Conservation (phyloP, 2,113 vertebrate genomes). For the Thalassoma bifasciatum region DNA sequence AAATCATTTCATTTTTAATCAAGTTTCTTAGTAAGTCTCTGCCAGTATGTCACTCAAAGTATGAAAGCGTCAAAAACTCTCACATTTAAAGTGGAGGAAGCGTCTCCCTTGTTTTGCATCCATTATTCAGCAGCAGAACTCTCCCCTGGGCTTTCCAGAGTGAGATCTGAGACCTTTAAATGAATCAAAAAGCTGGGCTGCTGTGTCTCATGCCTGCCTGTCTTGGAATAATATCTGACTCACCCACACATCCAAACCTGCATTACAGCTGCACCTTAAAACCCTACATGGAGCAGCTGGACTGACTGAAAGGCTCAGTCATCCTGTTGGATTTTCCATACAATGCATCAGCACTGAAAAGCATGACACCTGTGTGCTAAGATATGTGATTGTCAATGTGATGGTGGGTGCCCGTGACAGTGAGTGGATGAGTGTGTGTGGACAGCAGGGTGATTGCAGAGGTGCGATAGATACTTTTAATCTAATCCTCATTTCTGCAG, state of each 20-base stretch:
- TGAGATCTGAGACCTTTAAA: slow-evolving; percentile 69
- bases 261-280: slow-evolving; percentile 25
- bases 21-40: slow-evolving; percentile 2
- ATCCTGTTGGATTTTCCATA: slow-evolving; percentile 63
- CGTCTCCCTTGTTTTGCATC: slow-evolving; percentile 65
- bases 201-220: slow-evolving; percentile 32
- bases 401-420: slow-evolving; percentile 10
- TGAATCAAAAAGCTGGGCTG: slow-evolving; percentile 60
- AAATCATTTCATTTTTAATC: not conserved
- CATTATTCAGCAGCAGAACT: slow-evolving; percentile 68
- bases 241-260: slow-evolving; percentile 17
- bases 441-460: slow-evolving; percentile 54
- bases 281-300: slow-evolving; percentile 53
- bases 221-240: slow-evolving; percentile 28
- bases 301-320: slow-evolving; percentile 29
- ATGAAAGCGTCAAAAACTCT: slow-evolving; percentile 27
- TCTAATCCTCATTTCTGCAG: slow-evolving; percentile 66
- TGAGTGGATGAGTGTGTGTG: slow-evolving; percentile 34
- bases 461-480: slow-evolving; percentile 68
- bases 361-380: slow-evolving; percentile 3
- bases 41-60: slow-evolving; percentile 8
- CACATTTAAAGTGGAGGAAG: slow-evolving; percentile 38
- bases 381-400: slow-evolving; percentile 13
- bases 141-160: slow-evolving; percentile 55
- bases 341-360: slow-evolving; percentile 70